Conservation (phyloP, 2,888 invertebrate genomes). For the Frankliniella fusca region DNA sequence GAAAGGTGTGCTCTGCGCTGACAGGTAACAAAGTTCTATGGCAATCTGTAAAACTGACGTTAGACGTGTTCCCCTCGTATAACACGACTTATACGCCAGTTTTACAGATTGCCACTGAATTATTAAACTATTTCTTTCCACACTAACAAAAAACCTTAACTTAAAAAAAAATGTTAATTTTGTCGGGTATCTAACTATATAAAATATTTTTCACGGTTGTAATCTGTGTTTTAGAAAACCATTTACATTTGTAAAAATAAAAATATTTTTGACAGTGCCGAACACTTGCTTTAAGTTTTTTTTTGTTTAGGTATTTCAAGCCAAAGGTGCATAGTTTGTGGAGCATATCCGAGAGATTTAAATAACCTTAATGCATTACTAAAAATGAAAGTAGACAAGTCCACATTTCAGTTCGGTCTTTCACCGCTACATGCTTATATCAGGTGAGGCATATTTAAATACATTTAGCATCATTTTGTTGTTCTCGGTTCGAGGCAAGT, state of each 20-base stretch:
- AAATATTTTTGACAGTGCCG: slow-evolving; percentile 28
- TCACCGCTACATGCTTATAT: slow-evolving; percentile 35
- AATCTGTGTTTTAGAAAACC: too few species aligned
- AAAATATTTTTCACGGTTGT: too few species aligned
- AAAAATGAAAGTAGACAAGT: neutral
- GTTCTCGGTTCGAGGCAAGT: too few species aligned
- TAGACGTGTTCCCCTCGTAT: too few species aligned
- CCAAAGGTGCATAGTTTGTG: neutral
- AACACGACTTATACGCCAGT: too few species aligned
- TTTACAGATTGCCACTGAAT: too few species aligned
- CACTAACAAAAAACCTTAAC: too few species aligned
- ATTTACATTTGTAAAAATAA: slow-evolving; percentile 29
- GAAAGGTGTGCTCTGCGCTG: neutral
- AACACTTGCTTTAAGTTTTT: slow-evolving; percentile 11
- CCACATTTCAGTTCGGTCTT: slow-evolving; percentile 34
- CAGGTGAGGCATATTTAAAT: slow-evolving; percentile 30
- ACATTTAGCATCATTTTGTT: neutral
- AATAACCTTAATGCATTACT: neutral
- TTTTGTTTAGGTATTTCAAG: neutral
- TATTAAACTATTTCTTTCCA: too few species aligned
- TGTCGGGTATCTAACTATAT: too few species aligned
- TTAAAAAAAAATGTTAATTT: too few species aligned
- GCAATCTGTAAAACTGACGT: too few species aligned
- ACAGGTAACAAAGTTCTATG: too few species aligned
- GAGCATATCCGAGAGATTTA: neutral